Evolutionary conservation across 2,113 vertebrate genomes (phyloP), one percentile per base, ranked within the genome.

Genomic region (Datnioides undecimradiatus): DNA sequence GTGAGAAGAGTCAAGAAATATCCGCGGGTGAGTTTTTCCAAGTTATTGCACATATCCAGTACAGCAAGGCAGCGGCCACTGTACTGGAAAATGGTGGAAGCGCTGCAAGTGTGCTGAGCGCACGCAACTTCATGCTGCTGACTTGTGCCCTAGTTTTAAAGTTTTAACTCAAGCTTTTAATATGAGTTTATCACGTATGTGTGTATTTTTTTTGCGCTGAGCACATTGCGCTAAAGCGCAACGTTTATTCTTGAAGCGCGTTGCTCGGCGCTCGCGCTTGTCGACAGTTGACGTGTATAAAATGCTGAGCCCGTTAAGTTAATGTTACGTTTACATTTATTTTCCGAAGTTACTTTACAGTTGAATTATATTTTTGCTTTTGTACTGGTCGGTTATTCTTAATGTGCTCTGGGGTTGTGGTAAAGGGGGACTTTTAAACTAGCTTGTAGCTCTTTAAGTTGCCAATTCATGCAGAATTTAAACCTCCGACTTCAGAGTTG

Each of bases 51-150:
- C 89, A 93, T 91, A 91, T 90, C 73, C 88, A 90, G 90, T 83
- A 55, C 67, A 52, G 86, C 87, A 16, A 46, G 68, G 74, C 76
- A 70, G 74, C 66, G 55, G 84, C 54, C 83, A 76, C 84, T 90
- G 88, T 83, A 78, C 87, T 85, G 90, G 87, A 87, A 92, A 93
- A 94, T 93, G 92, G 92, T 91, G 92, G 93, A 88, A 86, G 83
- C 74, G 59, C 62, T 79, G 80, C 55, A 79, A 85, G 70, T 76
- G 79, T 80, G 84, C 58, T 45, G 2, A 6, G 49, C 48, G 19
- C 64, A 67, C 54, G 43, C 71, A 70, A 40, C 52, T 43, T 48
- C 69, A 41, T 0, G 48, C 68, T 58, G 46, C 3, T 7, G 46
- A 63, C 68, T 77, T 31, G 17, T 19, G 31, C 5, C 10, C 9